Evolutionary conservation across 2,113 vertebrate genomes (phyloP), one percentile per base, ranked within the genome.

Genomic region (Hipposideros armiger): DNA sequence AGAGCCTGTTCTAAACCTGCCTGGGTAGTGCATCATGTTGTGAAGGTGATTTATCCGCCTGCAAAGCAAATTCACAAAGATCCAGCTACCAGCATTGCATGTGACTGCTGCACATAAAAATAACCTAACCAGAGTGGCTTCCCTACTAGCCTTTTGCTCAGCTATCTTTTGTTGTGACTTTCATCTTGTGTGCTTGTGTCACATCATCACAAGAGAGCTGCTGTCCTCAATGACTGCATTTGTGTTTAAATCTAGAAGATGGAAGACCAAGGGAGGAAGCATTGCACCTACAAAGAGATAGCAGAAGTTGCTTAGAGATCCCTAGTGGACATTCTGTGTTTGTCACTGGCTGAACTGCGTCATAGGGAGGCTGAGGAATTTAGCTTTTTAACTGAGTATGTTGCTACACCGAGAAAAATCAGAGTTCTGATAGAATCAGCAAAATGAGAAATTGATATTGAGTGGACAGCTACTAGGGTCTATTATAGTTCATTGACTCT

Each of bases 151-250:
- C 1, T 58, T 20, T n/a, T 45, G 40, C 14, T 73, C 47, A 56
- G 26, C 11, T 30, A 16, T 9, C 16, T 52, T 40, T 66, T 47
- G 26, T 2, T 8, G 50, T 9, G 20, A 47, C 4, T 67, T 62
- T 42, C 22, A 72, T 4, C 22, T 30, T 52, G 11, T 58, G 40
- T 90, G 11, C 13, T 11, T 58, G 24, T 69, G 15, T 36, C 45
- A 36, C 5, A 36, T 10, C n/a, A 78, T 45, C 32, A 50, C 13
- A 77, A 76, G 13, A 64, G 5, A 15, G 24, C 11, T 14, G 4
- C 14, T 13, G 1, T 1, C 40, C 19, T 67, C 3, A n/a, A 3
- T 17, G 15, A 24, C n/a, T 50, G 60, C 13, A 16, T 11, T 9
- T 13, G 4, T 42, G 50, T 22, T 62, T 90, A 67, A 83, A 69